Conservation (phyloP, 2,113 vertebrate species). For the Sylvia atricapilla region DNA sequence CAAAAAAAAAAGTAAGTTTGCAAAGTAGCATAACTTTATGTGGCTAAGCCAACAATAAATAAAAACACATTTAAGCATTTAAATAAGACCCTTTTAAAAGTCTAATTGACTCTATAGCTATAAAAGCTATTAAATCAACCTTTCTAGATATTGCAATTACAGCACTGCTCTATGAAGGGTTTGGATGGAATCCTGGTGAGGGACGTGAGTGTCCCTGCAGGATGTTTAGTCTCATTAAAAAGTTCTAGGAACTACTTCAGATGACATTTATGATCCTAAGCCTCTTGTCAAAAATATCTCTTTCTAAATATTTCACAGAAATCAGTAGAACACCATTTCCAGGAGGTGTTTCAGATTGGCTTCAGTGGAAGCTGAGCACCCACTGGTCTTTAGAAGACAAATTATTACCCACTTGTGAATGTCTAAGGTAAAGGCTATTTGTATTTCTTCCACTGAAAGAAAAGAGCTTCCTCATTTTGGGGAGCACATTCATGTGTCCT, state of each 20-base stretch:
- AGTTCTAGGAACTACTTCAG: not conserved
- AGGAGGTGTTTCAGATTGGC: not conserved
- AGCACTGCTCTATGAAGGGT: not conserved
- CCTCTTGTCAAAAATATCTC: not conserved
- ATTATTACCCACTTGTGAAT: not conserved
- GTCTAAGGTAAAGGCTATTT: not conserved
- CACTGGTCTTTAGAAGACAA: not conserved
- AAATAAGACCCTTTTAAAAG: not conserved
- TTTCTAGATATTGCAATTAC: not conserved
- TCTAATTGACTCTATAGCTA: not conserved
- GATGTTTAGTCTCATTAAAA: not conserved
- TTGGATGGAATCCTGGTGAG: not conserved
- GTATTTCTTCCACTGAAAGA: not conserved
- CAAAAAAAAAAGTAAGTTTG: not conserved
- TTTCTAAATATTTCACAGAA: constrained; percentile 25
- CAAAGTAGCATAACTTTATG: not conserved
- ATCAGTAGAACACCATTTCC: not conserved
- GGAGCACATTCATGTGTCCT: not conserved
- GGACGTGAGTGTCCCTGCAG: not conserved
- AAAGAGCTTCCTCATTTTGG: not conserved
- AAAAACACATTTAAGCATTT: not conserved
- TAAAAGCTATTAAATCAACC: not conserved
- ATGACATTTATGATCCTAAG: not conserved
- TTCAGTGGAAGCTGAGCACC: not conserved
- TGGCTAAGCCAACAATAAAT: not conserved